A percentile compares a stretch with the other conserved stretches of the same genome.
Evolutionary conservation across 2,797 vertebrate species (phyloP).

Genomic region (Falco biarmicus): DNA sequence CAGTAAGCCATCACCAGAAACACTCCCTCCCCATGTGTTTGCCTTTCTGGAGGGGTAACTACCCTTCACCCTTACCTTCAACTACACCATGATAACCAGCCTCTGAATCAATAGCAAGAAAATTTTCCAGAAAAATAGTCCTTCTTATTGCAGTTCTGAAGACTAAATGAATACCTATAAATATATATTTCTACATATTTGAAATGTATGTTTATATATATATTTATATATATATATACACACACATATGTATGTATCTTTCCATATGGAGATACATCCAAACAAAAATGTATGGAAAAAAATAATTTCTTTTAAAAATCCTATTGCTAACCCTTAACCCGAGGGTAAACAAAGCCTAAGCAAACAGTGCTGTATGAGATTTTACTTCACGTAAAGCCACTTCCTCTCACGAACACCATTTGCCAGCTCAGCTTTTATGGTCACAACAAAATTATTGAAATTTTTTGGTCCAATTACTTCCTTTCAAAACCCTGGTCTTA

Average conservation of each 20-base stretch:
- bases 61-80: background rate
- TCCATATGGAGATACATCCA: background rate
- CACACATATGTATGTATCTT: too few species aligned
- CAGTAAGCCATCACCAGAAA: background rate
- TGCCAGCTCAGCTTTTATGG: background rate
- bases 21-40: background rate
- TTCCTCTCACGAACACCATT: background rate
- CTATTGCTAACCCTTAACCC: background rate
- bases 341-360: background rate
- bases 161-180: background rate
- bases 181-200: background rate
- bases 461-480: background rate
- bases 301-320: background rate
- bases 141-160: background rate
- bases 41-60: background rate
- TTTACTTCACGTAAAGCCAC: background rate
- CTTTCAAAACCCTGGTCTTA: background rate
- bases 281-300: background rate
- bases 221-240: too few species aligned
- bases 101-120: background rate
- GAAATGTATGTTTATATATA: background rate
- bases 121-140: background rate
- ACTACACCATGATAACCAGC: background rate
- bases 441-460: background rate
- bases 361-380: background rate